Conservation (phyloP, 2,113 vertebrate genomes). For the Halcyon malimbica region DNA sequence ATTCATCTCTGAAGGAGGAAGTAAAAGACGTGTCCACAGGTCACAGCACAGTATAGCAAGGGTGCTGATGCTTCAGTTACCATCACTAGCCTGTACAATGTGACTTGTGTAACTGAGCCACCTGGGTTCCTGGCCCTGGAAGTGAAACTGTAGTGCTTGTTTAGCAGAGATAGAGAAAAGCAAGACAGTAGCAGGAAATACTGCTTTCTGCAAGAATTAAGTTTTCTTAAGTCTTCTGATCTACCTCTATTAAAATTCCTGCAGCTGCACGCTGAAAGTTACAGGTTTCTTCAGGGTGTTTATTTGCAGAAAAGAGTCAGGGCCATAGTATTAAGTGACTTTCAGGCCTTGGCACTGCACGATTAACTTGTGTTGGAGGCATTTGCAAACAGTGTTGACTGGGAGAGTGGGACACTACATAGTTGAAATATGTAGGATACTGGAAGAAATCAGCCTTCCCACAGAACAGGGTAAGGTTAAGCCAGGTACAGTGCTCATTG, state of each 20-base stretch:
- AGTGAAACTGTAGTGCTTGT: neutral
- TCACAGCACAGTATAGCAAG: neutral
- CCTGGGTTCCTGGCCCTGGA: neutral
- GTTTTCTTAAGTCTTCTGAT: neutral
- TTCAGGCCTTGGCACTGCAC: neutral
- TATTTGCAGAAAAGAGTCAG: neutral
- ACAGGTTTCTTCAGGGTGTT: neutral
- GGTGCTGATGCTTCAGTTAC: neutral
- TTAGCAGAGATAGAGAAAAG: neutral
- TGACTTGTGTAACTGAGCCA: neutral
- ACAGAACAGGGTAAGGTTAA: neutral
- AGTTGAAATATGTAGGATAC: neutral
- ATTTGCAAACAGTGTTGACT: neutral
- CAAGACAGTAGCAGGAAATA: neutral
- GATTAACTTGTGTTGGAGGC: neutral
- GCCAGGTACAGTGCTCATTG: neutral
- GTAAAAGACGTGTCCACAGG: neutral
- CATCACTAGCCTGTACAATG: neutral
- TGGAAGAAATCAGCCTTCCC: neutral
- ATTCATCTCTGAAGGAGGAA: neutral
- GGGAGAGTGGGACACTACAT: neutral
- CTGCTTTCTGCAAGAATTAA: neutral
- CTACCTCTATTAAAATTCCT: neutral
- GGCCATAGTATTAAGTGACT: neutral
- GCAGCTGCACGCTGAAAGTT: neutral